Conservation (phyloP, 2,888 invertebrate genomes). For the Crocallis elinguaria region DNA sequence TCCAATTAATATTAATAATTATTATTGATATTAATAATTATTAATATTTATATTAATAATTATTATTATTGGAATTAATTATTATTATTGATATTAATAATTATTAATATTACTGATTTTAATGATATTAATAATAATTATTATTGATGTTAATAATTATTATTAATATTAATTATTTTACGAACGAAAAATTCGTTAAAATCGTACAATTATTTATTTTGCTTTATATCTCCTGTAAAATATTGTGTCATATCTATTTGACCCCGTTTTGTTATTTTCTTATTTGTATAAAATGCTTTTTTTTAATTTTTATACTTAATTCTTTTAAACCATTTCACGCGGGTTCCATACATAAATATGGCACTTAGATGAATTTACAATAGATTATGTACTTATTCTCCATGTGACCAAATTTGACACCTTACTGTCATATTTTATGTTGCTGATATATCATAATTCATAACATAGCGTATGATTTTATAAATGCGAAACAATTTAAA, state of each 20-base stretch:
- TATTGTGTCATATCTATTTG: conserved; percentile 2
- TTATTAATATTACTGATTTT: too few relatives aligned
- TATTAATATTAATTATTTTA: too few relatives aligned
- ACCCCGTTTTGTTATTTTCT: conserved; percentile 8
- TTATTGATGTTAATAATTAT: too few relatives aligned
- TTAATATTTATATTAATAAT: too few relatives aligned
- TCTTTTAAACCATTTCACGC: conserved; percentile 18
- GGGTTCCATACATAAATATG: conserved; percentile 7
- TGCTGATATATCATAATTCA: conserved; percentile 5
- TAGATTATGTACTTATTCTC: conserved; percentile 53
- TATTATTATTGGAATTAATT: too few relatives aligned
- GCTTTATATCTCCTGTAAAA: neutral
- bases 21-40: too few relatives aligned
- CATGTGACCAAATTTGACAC: conserved; percentile 73
- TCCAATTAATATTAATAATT: too few relatives aligned
- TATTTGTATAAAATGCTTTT: conserved; percentile 45
- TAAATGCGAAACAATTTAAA: neutral
- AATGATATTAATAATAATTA: too few relatives aligned
- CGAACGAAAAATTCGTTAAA: too few relatives aligned
- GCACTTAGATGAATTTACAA: conserved; percentile 45
- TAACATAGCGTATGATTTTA: neutral
- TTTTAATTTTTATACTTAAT: conserved; percentile 3
- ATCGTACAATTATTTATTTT: too few relatives aligned
- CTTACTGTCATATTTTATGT: conserved; percentile 28
- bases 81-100: too few relatives aligned